Evolutionary conservation across 1,140 invertebrate genomes (phyloP).

Genomic region (Drosophila virilis): DNA sequence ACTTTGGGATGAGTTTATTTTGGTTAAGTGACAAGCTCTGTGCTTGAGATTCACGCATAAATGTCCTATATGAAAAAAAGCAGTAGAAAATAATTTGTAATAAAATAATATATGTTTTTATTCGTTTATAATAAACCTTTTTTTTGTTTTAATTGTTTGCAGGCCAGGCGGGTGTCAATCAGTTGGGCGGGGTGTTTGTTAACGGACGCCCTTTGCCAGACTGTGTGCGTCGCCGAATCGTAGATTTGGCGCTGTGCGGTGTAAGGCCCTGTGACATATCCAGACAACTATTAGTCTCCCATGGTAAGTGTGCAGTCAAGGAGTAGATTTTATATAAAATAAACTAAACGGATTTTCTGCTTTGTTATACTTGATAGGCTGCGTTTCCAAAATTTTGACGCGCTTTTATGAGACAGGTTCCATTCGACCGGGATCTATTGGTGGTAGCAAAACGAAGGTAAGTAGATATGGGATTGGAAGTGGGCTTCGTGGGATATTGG

Average conservation of each 20-base stretch:
- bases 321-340: neutral
- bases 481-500: slow-evolving; percentile 44
- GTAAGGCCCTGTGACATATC: slow-evolving; percentile 98
- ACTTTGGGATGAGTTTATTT: no score
- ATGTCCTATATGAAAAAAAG: no score
- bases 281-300: slow-evolving; percentile 96
- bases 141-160: slow-evolving; percentile 47
- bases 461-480: slow-evolving; percentile 49
- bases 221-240: slow-evolving; percentile 96
- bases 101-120: no score
- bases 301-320: slow-evolving; percentile 86
- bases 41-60: no score
- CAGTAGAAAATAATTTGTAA: no score
- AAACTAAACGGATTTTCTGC: slow-evolving; percentile 4
- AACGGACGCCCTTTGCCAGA: slow-evolving; percentile 97
- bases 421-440: slow-evolving; percentile 95
- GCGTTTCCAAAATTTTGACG: slow-evolving; percentile 98
- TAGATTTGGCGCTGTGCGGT: slow-evolving; percentile 95
- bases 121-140: neutral
- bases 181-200: slow-evolving; percentile 97
- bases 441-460: slow-evolving; percentile 96
- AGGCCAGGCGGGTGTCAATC: slow-evolving; percentile 98
- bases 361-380: slow-evolving; percentile 81
- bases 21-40: no score
- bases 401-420: slow-evolving; percentile 98